Conservation (phyloP, 2,888 invertebrate species). For the Malthinus flaveolus region DNA sequence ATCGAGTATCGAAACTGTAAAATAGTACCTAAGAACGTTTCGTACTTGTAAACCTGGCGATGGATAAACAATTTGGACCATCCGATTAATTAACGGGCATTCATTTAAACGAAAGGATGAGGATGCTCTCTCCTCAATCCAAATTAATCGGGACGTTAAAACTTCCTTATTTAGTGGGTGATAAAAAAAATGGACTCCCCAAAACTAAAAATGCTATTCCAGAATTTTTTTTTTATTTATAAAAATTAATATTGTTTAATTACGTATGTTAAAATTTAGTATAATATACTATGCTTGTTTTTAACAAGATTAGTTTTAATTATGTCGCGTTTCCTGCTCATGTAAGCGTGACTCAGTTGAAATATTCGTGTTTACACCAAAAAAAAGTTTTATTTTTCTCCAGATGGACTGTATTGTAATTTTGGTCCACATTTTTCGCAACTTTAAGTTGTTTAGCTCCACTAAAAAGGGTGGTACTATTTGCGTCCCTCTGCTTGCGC, state of each 20-base stretch:
- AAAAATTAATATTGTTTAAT: too few relatives aligned
- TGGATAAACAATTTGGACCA: constrained; percentile 28
- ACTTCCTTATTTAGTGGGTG: constrained; percentile 7
- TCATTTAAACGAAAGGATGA: constrained; percentile 30
- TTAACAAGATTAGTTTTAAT: constrained; percentile 2
- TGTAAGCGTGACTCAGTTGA: constrained; percentile 11
- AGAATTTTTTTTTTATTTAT: too few relatives aligned
- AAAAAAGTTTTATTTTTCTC: constrained; percentile 9
- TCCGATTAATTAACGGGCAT: neutral
- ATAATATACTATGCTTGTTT: too few relatives aligned
- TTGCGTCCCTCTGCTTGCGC: too few relatives aligned
- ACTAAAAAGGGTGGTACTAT: too few relatives aligned
- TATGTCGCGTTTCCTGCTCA: constrained; percentile 17
- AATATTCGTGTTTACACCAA: constrained; percentile 8
- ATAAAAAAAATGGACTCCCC: too few relatives aligned
- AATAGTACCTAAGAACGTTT: constrained; percentile 9
- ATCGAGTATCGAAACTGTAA: constrained; percentile 8
- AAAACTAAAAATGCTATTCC: neutral
- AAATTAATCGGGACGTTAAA: constrained; percentile 31
- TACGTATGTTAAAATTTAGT: too few relatives aligned
- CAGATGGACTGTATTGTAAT: too few relatives aligned
- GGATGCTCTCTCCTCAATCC: constrained; percentile 39
- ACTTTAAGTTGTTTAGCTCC: too few relatives aligned
- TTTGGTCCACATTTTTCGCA: too few relatives aligned
- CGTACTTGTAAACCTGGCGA: constrained; percentile 10